phyloP scores from a whole-genome alignment of 2,888 invertebrate genomes.

The Euzophera pinguis region DNA sequence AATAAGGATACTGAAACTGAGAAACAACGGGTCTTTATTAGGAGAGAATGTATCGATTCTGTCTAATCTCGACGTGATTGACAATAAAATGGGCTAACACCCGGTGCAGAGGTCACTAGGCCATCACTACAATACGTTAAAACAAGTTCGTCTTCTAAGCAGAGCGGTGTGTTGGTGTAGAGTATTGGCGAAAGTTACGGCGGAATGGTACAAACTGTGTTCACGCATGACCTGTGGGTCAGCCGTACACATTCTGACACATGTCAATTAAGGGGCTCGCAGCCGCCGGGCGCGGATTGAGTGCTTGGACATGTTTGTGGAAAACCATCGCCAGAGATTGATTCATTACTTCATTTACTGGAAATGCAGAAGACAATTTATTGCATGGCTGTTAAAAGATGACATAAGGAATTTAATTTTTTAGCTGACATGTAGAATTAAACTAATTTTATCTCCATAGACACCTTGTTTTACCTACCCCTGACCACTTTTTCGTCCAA shows the following conservation, averaged over 20 bases:
- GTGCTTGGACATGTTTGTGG: conserved; percentile 75
- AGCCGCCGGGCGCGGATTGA: conserved; percentile 68
- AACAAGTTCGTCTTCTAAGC: conserved; percentile 49
- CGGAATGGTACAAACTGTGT: conserved; percentile 65
- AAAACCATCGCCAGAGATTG: conserved; percentile 67
- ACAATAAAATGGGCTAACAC: conserved; percentile 34
- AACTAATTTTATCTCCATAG: not conserved
- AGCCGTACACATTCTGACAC: conserved; percentile 74
- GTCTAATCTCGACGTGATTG: conserved; percentile 28
- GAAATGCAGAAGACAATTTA: conserved; percentile 45
- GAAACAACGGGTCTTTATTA: conserved; percentile 11
- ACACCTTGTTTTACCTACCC: not conserved
- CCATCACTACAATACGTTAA: conserved; percentile 35
- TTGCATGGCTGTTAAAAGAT: conserved; percentile 21
- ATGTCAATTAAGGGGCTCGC: conserved; percentile 75
- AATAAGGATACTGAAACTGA: conserved; percentile 8
- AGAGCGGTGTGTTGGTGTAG: conserved; percentile 22
- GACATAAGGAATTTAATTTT: not conserved
- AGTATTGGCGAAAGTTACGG: conserved; percentile 65
- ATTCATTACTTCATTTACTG: conserved; percentile 66
- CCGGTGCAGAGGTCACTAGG: conserved; percentile 38
- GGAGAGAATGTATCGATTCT: conserved; percentile 15
- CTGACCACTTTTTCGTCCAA: too few species aligned
- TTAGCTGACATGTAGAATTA: not conserved
- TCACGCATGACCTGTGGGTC: conserved; percentile 73